Percentiles rank a stretch among this genome's conserved stretches.
Evolutionary conservation across 2,113 vertebrate genomes (phyloP).

Genomic region (Dromas ardeola): DNA sequence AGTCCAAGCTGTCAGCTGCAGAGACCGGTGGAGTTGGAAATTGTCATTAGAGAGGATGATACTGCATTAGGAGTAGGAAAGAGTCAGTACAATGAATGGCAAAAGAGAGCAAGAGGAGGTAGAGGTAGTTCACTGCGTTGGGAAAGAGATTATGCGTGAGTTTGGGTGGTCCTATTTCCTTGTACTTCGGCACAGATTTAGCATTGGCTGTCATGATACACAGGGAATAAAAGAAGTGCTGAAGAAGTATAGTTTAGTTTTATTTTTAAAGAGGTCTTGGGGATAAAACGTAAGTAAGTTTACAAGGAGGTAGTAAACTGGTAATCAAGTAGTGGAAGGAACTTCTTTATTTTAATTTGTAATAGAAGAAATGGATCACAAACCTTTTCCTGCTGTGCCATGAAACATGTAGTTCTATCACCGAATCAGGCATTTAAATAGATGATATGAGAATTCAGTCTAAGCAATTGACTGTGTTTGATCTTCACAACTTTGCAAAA

Average conservation of each 20-base stretch:
- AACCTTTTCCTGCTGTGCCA: neutral
- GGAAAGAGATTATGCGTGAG: neutral
- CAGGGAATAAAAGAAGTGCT: neutral
- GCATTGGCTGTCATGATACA: fast-evolving
- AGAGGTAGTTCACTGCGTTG: neutral
- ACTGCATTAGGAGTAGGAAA: neutral
- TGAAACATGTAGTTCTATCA: neutral
- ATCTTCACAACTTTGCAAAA: neutral
- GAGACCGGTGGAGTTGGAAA: neutral
- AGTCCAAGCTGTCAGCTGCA: neutral
- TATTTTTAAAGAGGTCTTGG: neutral
- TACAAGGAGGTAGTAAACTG: neutral
- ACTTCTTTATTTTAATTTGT: neutral
- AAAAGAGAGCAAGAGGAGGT: neutral
- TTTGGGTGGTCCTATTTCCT: neutral
- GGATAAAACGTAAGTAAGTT: neutral
- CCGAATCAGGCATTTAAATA: neutral
- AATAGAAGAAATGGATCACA: neutral
- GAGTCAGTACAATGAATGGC: neutral
- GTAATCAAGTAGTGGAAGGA: neutral
- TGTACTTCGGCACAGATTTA: neutral
- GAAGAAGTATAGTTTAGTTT: neutral
- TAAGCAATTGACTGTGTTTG: neutral
- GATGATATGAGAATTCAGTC: neutral
- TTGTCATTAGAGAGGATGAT: neutral